These are phyloP conservation scores for Tragulus kanchil DNA, from an alignment of 2,113 vertebrate species.

Conservation along the genomic window DNA sequence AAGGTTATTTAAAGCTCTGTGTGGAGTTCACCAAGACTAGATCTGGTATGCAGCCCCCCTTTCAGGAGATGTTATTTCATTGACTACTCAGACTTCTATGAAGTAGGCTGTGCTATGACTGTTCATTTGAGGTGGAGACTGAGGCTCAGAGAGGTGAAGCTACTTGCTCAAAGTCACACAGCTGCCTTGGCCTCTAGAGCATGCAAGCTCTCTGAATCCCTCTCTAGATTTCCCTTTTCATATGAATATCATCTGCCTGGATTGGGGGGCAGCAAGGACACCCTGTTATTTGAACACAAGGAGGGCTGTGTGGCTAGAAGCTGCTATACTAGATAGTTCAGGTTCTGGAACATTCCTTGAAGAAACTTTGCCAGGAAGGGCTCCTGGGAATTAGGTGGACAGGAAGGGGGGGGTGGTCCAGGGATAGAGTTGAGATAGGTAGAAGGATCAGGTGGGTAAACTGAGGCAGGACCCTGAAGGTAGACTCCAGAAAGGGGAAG, in stretches of 20 bases:
- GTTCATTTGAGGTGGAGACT: not conserved
- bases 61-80: not conserved
- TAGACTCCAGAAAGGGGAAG: not conserved
- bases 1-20: constrained; percentile 42
- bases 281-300: not conserved
- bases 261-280: no score
- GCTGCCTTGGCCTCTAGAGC: no score
- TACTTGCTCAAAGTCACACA: not conserved
- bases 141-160: constrained; percentile 23
- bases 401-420: not conserved
- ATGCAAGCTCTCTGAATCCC: not conserved
- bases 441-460: not conserved
- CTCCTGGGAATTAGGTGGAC: not conserved
- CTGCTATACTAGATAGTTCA: not conserved
- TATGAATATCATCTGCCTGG: not conserved
- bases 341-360: not conserved
- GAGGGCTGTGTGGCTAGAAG: not conserved
- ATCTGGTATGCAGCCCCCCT: not conserved
- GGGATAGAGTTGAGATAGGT: not conserved
- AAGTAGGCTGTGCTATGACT: not conserved
- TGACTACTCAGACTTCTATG: not conserved
- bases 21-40: not conserved
- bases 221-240: not conserved
- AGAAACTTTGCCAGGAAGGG: not conserved
- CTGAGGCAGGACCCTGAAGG: not conserved